A percentile compares a stretch with the other conserved stretches of the same genome.
Conservation (phyloP, 1,140 invertebrate species). For the Prorops nasuta region DNA sequence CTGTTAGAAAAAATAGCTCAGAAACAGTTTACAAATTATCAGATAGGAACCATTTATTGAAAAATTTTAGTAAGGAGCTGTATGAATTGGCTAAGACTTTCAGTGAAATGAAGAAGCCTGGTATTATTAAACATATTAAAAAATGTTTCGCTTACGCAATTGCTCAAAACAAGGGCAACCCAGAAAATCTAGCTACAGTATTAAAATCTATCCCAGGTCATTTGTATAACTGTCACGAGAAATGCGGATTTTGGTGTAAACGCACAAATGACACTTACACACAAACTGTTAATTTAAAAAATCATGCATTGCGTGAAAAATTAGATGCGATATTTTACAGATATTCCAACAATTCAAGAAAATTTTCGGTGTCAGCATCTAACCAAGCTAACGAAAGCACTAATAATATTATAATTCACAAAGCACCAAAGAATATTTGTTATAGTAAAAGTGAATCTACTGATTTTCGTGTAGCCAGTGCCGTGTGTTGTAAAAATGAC, state of each 20-base stretch:
- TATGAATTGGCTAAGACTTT: too few species aligned
- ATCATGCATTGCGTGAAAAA: not conserved
- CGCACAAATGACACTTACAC: too few species aligned
- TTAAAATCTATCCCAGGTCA: constrained; percentile 4
- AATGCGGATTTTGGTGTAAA: constrained; percentile 4
- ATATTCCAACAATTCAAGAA: constrained; percentile 5
- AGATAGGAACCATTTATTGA: constrained; percentile 16
- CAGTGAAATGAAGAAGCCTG: too few species aligned
- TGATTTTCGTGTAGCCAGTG: constrained; percentile 10
- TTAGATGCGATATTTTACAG: constrained; percentile 1
- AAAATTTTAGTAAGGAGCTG: too few species aligned
- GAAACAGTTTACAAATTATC: constrained; percentile 11
- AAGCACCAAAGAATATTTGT: constrained; percentile 15
- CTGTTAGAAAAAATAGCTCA: constrained; percentile 2
- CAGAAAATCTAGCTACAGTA: not conserved
- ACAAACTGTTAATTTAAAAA: not conserved
- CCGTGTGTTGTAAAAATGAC: constrained; percentile 15
- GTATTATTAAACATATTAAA: too few species aligned
- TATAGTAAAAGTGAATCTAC: constrained; percentile 3
- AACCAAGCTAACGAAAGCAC: constrained; percentile 20
- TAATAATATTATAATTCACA: constrained; percentile 15
- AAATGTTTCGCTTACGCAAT: too few species aligned
- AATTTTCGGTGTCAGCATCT: constrained; percentile 12
- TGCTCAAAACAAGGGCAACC: not conserved
- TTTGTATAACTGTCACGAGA: constrained; percentile 3